Evolutionary conservation across 2,888 invertebrate species (phyloP).

Genomic region (Cremastobaeus sp.): DNA sequence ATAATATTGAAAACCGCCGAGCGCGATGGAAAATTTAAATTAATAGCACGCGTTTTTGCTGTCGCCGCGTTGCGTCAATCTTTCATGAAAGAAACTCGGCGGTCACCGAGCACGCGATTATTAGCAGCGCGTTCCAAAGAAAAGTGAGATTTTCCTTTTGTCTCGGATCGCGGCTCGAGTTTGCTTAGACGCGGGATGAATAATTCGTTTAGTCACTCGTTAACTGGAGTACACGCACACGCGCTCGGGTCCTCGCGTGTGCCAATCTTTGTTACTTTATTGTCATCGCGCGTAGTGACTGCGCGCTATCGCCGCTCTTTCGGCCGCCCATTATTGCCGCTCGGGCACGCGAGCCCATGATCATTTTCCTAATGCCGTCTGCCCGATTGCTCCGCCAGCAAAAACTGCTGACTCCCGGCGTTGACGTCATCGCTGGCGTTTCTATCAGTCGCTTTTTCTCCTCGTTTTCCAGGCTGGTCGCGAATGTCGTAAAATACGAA

Average conservation of each 20-base stretch:
- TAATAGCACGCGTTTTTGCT: too few species aligned
- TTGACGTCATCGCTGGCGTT: slow-evolving; percentile 16
- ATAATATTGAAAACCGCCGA: too few species aligned
- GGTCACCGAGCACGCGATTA: too few species aligned
- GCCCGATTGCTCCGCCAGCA: neutral
- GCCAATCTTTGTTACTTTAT: slow-evolving; percentile 14
- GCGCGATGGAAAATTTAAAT: too few species aligned
- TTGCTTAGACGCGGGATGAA: slow-evolving; percentile 17
- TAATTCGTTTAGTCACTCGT: slow-evolving; percentile 41
- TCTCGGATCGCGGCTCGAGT: neutral
- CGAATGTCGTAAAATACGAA: slow-evolving; percentile 11
- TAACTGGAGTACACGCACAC: slow-evolving; percentile 24
- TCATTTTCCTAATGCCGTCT: neutral
- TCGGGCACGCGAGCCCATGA: slow-evolving; percentile 1
- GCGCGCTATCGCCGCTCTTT: slow-evolving; percentile 10
- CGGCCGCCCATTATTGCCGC: neutral
- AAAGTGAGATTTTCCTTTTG: slow-evolving; percentile 9
- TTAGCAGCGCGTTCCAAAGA: slow-evolving; percentile 2
- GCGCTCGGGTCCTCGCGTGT: slow-evolving; percentile 11
- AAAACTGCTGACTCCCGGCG: neutral
- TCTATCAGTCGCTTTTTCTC: neutral
- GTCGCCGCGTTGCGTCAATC: too few species aligned
- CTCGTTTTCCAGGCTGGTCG: neutral
- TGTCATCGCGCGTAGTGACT: slow-evolving; percentile 27
- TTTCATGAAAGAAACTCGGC: too few species aligned